These are phyloP conservation scores for Corythornis cristatus DNA, from an alignment of 2,113 vertebrate species.

Conservation along the genomic window DNA sequence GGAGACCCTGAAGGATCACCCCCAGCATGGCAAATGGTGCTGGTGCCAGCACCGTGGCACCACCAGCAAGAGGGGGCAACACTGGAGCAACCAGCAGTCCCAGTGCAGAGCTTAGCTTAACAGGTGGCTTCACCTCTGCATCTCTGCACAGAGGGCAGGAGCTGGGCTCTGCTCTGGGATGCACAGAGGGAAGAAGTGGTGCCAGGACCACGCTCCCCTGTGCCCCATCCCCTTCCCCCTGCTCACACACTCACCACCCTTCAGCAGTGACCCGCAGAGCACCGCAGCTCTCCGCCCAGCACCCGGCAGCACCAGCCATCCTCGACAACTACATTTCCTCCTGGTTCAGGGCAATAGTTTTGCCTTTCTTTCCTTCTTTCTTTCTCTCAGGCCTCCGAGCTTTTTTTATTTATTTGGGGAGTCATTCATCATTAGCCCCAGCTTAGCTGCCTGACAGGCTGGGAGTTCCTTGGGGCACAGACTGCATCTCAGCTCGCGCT, in stretches of 20 bases:
- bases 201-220: background rate
- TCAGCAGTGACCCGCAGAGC: background rate
- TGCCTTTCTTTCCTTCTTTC: background rate
- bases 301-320: background rate
- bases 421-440: conserved; percentile 55
- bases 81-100: accelerated
- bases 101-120: background rate
- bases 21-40: background rate
- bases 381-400: background rate
- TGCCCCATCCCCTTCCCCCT: background rate
- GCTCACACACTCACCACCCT: background rate
- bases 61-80: accelerated
- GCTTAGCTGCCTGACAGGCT: conserved; percentile 26
- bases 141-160: background rate
- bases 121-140: background rate
- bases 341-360: background rate
- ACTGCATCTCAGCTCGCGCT: background rate
- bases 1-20: background rate
- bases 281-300: accelerated
- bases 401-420: conserved; percentile 55
- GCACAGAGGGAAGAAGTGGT: background rate
- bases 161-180: background rate
- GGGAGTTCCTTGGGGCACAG: conserved; percentile 36
- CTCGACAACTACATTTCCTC: background rate
- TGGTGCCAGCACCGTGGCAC: accelerated